These are phyloP conservation scores for Monomorium pharaonis DNA, from an alignment of 1,140 invertebrate species.

Conservation along the genomic window DNA sequence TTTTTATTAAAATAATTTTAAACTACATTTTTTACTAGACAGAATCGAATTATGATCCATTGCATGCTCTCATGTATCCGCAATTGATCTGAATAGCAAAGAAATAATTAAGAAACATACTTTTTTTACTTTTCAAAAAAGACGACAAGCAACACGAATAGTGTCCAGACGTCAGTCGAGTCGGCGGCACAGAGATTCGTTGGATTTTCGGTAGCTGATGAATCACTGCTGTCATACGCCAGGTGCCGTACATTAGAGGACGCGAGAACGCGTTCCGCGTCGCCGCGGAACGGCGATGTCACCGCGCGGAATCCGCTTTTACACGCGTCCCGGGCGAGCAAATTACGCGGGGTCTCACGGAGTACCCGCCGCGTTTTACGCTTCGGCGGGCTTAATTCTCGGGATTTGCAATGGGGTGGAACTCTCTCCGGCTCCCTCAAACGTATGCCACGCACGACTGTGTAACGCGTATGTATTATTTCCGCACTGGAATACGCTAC, in stretches of 20 bases:
- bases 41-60: background rate
- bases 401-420: constrained; percentile 71
- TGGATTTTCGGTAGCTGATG: constrained; percentile 71
- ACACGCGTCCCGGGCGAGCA: constrained; percentile 67
- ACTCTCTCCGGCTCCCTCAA: constrained; percentile 38
- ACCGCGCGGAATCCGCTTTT: constrained; percentile 69
- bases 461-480: constrained; percentile 40
- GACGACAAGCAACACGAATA: constrained; percentile 36
- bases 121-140: no score
- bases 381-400: constrained; percentile 73
- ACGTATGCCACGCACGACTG: background rate
- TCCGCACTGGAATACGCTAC: constrained; percentile 3
- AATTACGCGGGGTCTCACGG: constrained; percentile 70
- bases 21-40: background rate
- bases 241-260: constrained; percentile 70
- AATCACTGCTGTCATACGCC: constrained; percentile 74
- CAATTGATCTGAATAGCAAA: background rate
- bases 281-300: constrained; percentile 61
- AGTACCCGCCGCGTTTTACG: constrained; percentile 69
- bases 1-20: background rate
- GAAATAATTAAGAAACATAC: no score
- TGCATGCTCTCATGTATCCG: no score
- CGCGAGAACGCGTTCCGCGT: constrained; percentile 66
- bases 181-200: constrained; percentile 32
- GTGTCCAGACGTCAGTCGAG: constrained; percentile 33